phyloP scores from a whole-genome alignment of 1,140 invertebrate genomes.

The Coelopa frigida region DNA sequence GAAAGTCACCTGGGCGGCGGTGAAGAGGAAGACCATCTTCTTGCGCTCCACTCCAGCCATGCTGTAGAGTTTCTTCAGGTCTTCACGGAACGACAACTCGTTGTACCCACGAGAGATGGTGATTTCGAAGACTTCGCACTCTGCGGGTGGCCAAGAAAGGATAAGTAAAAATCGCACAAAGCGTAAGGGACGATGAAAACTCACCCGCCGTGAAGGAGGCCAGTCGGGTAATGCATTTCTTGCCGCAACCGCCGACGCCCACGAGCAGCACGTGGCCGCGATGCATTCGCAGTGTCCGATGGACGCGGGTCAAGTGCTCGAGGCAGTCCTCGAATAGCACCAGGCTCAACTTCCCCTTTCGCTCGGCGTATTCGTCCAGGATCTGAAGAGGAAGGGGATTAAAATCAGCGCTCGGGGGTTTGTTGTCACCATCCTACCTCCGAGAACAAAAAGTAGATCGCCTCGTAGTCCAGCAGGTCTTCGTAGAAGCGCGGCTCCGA shows the following conservation, averaged over 20 bases:
- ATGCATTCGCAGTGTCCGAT: slow-evolving; percentile 74
- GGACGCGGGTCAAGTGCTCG: slow-evolving; percentile 78
- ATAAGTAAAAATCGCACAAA: slow-evolving; percentile 2
- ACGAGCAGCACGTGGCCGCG: slow-evolving; percentile 77
- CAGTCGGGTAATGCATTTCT: slow-evolving; percentile 63
- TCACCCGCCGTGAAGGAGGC: slow-evolving; percentile 66
- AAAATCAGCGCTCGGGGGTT: background rate
- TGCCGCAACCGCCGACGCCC: slow-evolving; percentile 80
- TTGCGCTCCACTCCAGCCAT: slow-evolving; percentile 67
- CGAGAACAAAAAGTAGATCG: slow-evolving; percentile 74
- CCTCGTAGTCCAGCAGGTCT: slow-evolving; percentile 81
- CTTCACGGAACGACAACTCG: slow-evolving; percentile 73
- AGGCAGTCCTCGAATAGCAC: slow-evolving; percentile 86
- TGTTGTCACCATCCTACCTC: slow-evolving; percentile 52
- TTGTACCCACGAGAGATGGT: slow-evolving; percentile 72
- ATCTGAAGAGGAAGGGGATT: slow-evolving; percentile 50
- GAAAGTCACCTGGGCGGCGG: slow-evolving; percentile 61
- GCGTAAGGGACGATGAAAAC: slow-evolving; percentile 1
- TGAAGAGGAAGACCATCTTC: slow-evolving; percentile 75
- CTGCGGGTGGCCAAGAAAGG: slow-evolving; percentile 14
- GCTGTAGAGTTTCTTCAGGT: slow-evolving; percentile 73
- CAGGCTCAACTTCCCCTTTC: slow-evolving; percentile 59
- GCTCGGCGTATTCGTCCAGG: slow-evolving; percentile 77
- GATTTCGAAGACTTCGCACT: slow-evolving; percentile 77
- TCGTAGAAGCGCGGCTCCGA: slow-evolving; percentile 74